Conservation (phyloP, 2,797 vertebrate genomes). For the Falco columbarius region DNA sequence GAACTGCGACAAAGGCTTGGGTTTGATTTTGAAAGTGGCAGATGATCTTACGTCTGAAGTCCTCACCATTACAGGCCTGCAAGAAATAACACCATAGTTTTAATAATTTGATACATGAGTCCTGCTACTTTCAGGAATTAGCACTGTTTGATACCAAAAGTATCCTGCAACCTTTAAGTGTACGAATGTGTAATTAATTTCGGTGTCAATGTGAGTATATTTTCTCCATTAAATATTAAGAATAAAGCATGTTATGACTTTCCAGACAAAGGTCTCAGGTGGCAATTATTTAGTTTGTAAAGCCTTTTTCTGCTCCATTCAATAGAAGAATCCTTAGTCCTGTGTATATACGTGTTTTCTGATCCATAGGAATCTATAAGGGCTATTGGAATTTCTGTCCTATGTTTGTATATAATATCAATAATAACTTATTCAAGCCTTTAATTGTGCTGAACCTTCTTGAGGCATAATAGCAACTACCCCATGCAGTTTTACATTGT, state of each 20-base stretch:
- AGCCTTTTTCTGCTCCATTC: not conserved
- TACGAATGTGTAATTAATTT: not conserved
- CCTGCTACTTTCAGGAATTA: not conserved
- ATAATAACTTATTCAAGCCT: not conserved
- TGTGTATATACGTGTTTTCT: not conserved
- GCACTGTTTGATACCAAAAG: not conserved
- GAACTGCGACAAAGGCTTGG: not conserved
- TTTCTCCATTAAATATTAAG: not conserved
- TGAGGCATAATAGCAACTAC: not conserved
- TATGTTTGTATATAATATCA: not conserved
- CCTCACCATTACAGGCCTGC: not conserved
- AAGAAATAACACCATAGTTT: not conserved
- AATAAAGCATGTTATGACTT: not conserved
- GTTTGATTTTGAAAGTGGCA: not conserved
- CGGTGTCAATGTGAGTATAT: not conserved
- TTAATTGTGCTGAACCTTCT: constrained; percentile 22
- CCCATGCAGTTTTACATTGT: not conserved
- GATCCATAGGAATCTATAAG: not conserved
- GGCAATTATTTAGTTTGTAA: not conserved
- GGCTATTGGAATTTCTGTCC: not conserved
- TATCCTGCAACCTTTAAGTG: not conserved
- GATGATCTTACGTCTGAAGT: not conserved
- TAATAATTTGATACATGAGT: not conserved
- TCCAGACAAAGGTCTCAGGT: not conserved
- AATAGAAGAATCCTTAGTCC: not conserved